Evolutionary conservation across 2,888 invertebrate genomes (phyloP), one percentile per base, ranked within the genome.

Genomic region (Tineola bisselliella): DNA sequence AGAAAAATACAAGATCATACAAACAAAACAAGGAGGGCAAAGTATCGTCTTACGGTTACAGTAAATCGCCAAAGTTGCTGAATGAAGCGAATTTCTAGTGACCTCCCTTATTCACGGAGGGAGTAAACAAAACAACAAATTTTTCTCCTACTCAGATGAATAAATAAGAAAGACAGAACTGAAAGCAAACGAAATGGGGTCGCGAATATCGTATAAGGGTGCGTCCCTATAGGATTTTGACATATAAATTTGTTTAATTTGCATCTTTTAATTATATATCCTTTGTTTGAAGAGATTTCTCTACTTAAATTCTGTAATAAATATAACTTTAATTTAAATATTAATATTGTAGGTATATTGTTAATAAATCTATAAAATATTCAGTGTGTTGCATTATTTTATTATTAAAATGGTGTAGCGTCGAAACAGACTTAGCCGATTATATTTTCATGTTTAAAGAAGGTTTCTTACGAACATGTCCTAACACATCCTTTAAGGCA

Each of bases 61-160:
- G 72, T 77, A 76, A 77, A 79, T 79, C 72, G 71, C 66, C 64
- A 70, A 72, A 76, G 68, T 76, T 74, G 75, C 76, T 58, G 58
- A 58, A 30, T 15, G 31, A 59, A 59, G 59, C 44, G 60, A 48
- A 44, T 48, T 61, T 58, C 58, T 44, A 56, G 54, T 61, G 57
- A 61, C 61, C 56, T 57, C 57, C 30, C 61, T 60, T 60, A 60
- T 60, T 44, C 25, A 63, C 63, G 70, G 74, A 76, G 73, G 67
- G 77, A 78, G 79, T 79, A 81, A 83, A 84, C 84, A 84, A 84
- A 84, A 81, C 83, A 84, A 83, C 77, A 64, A 59, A 61, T 63
- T 80, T 86, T 82, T 80, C 81, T 81, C 78, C 76, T 73, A 77
- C 72, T 75, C 79, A 74, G 80, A 84, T 86, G 83, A 86, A 87